Conservation (phyloP, 2,888 invertebrate species). For the Ormia ochracea region DNA sequence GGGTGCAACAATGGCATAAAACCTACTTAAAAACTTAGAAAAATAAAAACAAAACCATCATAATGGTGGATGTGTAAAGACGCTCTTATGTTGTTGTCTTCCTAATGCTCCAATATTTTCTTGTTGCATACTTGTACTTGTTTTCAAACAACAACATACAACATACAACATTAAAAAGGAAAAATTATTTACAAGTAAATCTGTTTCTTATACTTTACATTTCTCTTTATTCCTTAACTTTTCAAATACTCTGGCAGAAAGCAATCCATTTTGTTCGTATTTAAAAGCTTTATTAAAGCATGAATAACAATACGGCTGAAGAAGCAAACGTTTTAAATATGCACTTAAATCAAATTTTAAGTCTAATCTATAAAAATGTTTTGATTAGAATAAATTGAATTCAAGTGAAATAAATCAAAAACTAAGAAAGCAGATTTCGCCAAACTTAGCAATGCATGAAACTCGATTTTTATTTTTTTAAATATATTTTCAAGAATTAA, state of each 20-base stretch:
- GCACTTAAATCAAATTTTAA: slow-evolving; percentile 29
- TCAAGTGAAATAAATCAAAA: neutral
- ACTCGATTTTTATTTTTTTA: no score
- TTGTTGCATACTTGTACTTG: neutral
- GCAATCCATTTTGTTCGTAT: neutral
- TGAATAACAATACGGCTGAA: neutral
- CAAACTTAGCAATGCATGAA: no score
- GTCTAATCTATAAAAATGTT: slow-evolving; percentile 39
- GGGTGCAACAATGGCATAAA: slow-evolving; percentile 16
- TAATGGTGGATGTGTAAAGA: slow-evolving; percentile 23
- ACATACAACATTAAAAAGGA: neutral
- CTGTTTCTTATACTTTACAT: slow-evolving; percentile 51
- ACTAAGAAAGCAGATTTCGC: no score
- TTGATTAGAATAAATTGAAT: slow-evolving; percentile 4
- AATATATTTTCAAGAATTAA: no score
- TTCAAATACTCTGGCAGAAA: neutral
- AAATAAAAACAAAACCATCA: slow-evolving; percentile 11
- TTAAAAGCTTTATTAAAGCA: slow-evolving; percentile 37
- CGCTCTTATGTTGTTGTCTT: slow-evolving; percentile 2
- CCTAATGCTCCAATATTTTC: neutral
- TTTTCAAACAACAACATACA: slow-evolving; percentile 28
- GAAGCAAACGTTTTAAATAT: neutral
- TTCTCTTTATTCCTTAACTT: slow-evolving; percentile 3
- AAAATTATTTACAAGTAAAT: slow-evolving; percentile 30
- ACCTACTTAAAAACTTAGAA: slow-evolving; percentile 5